Base-by-base conservation (phyloP, 2,888 invertebrate genomes). In the Chydorus sphaericus region DNA sequence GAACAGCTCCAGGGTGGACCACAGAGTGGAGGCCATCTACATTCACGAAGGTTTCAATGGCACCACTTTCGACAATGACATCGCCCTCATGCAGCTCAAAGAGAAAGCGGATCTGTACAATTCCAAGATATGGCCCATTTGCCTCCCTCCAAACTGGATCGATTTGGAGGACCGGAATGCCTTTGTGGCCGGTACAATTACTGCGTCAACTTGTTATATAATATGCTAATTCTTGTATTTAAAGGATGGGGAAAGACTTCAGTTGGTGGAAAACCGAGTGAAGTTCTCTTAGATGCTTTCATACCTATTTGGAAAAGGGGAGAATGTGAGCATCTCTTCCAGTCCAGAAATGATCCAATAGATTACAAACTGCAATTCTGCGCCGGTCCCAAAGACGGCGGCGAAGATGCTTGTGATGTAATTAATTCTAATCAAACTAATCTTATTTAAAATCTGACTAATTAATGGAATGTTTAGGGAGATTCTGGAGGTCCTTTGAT, bases 401-500 rank as follows among this genome's bases (percentile, higher is more conserved):
- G 85, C 0, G 80, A 80, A 59, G 90, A 90, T 66, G 81, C 87
- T 14, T 90, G 89, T 64, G 83, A 86, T 77, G 90, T 84, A 69
- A 59, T 59, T 49, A 39, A 29, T 20, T 49, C 31, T 50, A n/a
- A 4, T 2, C 38, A 39, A 7, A 10, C 16, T 26, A 11, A 4
- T 44, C 23, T 29, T 14, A 7, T 50, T 14, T 5, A 28, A 10
- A 50, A 6, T 11, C 11, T 6, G 20, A 44, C 4, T 44, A 44
- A 10, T 33, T 31, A 48, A 58, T 57, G 49, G 57, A 53, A 51
- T 62, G 67, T 67, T 1, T 69, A 85, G 84, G 87, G 86, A 8
- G 87, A 89, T 68, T 87, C 83, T 6, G 89, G 89, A 11, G 90
- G 90, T 1, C 89, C 90, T 0, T 69, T 90, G 31, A 75, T 88